Base-by-base conservation (phyloP, 23 tunicate species). In the Halocynthia roretzi region DNA sequence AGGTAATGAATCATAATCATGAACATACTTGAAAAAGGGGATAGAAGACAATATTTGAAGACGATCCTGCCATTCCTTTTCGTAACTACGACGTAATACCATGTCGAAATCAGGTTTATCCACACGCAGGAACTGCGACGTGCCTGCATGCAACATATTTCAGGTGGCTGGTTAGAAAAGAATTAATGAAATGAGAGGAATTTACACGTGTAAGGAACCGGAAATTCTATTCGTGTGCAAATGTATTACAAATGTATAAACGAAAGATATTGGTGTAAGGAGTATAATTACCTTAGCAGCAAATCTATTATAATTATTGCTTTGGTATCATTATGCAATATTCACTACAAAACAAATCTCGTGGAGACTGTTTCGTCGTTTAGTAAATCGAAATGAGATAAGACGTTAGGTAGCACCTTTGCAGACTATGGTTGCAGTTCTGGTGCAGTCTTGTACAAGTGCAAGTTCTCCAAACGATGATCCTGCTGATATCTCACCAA, bases 401-500 rank as follows among this genome's bases (percentile, higher is more conserved):
- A 31, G 44, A 31, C 4, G 44, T 31, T 31, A 31, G 44, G 1
- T 31, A 58, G 40, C 48, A 92, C 98, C 98, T 76, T 80, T 82
- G 82, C 98, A 92, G 18, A 80, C 80, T n/a, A 92, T 86, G 11
- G 98, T 86, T 5, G 98, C 92, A 21, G 87, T 71, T 61, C 98
- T 82, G 10, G 75, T 82, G 84, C 87, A 86, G 17, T 92, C 92
- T 68, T 92, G 98, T 8, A 92, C 75, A 10, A 92, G 75, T 67
- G 98, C 98, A 12, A 92, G 84, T 54, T 92, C 98, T 14, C 98
- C 98, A 72, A 92, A 92, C 58, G 91, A 92, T 52, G 91, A 77
- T 7, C 98, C 98, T 17, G 98, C 85, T 7, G 92, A 54, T 48
- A 92, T 76, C 77, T 92, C 86, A 49, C 77, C 82, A 5, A 92